Percentiles rank a stretch among this genome's conserved stretches.
Conservation (phyloP, 2,797 vertebrate genomes). For the Acropternis orthonyx region DNA sequence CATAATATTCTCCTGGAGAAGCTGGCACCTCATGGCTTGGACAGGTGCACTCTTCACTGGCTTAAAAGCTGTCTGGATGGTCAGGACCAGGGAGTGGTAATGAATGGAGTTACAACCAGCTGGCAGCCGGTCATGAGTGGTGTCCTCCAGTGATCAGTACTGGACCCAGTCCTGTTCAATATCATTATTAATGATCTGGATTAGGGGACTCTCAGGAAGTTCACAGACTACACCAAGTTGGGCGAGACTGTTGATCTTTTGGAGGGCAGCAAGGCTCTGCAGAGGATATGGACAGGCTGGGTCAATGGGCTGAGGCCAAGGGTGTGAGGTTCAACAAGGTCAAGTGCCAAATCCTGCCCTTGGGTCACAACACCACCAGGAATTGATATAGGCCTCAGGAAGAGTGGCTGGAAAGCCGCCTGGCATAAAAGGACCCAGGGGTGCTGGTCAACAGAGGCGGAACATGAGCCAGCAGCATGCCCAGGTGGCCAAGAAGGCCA, state of each 20-base stretch:
- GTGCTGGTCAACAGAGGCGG: neutral
- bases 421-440: accelerated
- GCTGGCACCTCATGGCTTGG: accelerated
- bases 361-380: neutral
- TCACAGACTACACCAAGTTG: neutral
- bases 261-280: neutral
- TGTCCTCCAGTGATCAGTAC: accelerated
- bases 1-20: neutral
- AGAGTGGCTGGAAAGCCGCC: neutral
- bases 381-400: accelerated
- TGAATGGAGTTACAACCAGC: neutral
- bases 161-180: neutral
- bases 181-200: neutral
- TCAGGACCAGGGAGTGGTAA: no score
- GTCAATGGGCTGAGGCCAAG: accelerated
- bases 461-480: neutral
- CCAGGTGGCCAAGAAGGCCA: neutral
- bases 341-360: accelerated
- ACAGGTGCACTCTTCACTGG: accelerated
- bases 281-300: neutral
- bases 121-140: accelerated
- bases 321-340: neutral
- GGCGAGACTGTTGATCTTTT: neutral
- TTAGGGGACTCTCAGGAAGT: neutral
- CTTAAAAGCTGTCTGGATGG: neutral